Evolutionary conservation across 1,140 invertebrate genomes (phyloP).

Genomic region (Triops cancriformis): DNA sequence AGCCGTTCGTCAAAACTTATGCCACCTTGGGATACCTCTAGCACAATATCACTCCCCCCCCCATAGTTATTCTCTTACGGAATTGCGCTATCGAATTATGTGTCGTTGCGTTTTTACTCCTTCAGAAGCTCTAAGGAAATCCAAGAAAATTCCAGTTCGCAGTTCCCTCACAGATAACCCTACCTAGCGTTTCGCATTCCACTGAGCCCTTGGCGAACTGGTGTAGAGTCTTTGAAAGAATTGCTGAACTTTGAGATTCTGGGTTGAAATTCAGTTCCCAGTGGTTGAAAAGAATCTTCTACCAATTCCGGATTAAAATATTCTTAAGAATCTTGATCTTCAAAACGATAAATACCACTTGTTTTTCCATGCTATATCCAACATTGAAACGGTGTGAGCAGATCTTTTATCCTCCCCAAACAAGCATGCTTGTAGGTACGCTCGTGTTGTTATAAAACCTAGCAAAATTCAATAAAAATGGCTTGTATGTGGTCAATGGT

Average conservation of each 20-base stretch:
- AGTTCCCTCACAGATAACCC: not conserved
- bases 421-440: constrained; percentile 3
- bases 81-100: not conserved
- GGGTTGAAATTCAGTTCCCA: not conserved
- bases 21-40: constrained; percentile 80
- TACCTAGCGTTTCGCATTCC: not conserved
- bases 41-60: constrained; percentile 33
- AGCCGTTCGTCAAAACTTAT: constrained; percentile 82
- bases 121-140: not conserved
- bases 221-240: not conserved
- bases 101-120: not conserved
- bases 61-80: constrained; percentile 1
- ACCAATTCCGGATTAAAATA: too few relatives aligned
- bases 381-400: constrained; percentile 9
- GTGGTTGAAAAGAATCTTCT: too few relatives aligned
- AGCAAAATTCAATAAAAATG: not conserved
- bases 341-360: too few relatives aligned
- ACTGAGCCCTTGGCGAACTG: constrained; percentile 8
- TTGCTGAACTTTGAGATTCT: not conserved
- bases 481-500: not conserved
- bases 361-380: not conserved
- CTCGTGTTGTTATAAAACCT: not conserved
- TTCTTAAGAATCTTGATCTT: too few relatives aligned
- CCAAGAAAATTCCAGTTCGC: not conserved
- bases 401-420: not conserved